Evolutionary conservation across 2,797 vertebrate species (phyloP).

Genomic region (Crax fasciolata): DNA sequence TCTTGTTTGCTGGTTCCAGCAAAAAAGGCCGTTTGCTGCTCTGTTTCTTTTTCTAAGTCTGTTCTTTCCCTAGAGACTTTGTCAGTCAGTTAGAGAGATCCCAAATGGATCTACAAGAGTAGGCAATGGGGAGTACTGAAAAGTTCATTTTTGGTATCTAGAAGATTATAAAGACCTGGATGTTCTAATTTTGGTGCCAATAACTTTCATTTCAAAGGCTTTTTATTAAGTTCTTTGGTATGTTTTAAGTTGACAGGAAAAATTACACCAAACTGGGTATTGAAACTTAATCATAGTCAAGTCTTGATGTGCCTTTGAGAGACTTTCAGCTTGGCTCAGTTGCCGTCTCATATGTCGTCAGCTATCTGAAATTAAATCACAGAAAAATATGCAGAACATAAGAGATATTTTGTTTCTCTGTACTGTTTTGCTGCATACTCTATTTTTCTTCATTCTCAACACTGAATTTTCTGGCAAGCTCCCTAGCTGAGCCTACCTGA

Average conservation of each 20-base stretch:
- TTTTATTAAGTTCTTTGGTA: background rate
- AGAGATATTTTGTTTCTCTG: background rate
- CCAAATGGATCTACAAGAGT: background rate
- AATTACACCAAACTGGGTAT: background rate
- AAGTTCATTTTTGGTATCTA: background rate
- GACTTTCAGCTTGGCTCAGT: background rate
- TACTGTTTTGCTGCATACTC: background rate
- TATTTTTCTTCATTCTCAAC: background rate
- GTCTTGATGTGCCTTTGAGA: background rate
- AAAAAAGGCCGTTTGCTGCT: background rate
- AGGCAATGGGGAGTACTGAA: background rate
- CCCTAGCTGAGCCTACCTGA: background rate
- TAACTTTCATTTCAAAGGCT: constrained; percentile 8
- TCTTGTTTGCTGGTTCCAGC: background rate
- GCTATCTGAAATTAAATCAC: background rate
- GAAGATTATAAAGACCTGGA: constrained; percentile 4
- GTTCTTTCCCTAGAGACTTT: background rate
- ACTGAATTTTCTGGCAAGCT: background rate
- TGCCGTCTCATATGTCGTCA: background rate
- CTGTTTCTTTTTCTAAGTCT: constrained; percentile 1
- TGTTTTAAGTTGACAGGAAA: background rate
- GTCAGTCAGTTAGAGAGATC: background rate
- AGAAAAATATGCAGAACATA: background rate
- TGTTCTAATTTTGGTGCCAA: background rate
- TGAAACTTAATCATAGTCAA: background rate